Evolutionary conservation across 2,113 vertebrate species (phyloP).

Genomic region (Gallinago undulata): DNA sequence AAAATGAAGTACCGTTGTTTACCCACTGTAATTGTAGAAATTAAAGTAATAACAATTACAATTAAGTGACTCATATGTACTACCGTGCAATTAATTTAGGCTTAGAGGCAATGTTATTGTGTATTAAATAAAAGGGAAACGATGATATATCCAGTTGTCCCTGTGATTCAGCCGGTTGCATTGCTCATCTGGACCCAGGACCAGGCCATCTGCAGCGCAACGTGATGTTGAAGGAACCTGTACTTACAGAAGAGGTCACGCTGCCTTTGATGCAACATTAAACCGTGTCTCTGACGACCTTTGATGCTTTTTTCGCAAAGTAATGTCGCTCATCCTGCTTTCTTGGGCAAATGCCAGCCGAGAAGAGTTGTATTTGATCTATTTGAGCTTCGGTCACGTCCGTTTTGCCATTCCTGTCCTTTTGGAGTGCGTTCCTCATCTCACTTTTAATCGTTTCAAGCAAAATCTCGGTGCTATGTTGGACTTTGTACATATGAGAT

Average conservation of each 20-base stretch:
- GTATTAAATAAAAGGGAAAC: background rate
- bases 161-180: background rate
- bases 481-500: fast-evolving
- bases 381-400: fast-evolving
- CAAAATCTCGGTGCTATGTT: background rate
- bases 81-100: constrained; percentile 25
- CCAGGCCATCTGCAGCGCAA: background rate
- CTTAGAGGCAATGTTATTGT: constrained; percentile 12
- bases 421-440: background rate
- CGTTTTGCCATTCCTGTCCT: background rate
- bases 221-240: background rate
- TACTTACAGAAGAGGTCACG: background rate
- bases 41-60: constrained; percentile 54
- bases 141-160: background rate
- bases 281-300: fast-evolving
- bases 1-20: constrained; percentile 7
- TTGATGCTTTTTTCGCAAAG: background rate
- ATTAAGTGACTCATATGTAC: constrained; percentile 41
- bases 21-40: constrained; percentile 34
- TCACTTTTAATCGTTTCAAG: background rate
- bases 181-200: background rate
- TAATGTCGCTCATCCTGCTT: background rate
- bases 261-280: background rate
- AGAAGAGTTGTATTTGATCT: background rate
- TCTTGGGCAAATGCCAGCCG: background rate